phyloP scores from a whole-genome alignment of 2,888 invertebrate species.

The Eupelmus urozonus region DNA sequence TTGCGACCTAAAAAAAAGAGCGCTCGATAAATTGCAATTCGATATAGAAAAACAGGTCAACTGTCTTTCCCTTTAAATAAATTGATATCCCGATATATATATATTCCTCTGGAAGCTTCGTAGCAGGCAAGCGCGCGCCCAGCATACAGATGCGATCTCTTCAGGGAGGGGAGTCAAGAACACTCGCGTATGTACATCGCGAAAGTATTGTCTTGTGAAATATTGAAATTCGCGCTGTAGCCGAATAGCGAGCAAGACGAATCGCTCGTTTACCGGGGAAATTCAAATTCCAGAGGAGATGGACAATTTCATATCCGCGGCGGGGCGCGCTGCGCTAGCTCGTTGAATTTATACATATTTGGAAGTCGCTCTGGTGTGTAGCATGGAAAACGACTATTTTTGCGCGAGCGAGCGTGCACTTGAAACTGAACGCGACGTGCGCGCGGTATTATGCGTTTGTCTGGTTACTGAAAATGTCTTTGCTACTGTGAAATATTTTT shows the following conservation, averaged over 20 bases:
- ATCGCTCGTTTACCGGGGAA: conserved; percentile 18
- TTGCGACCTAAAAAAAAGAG: background rate
- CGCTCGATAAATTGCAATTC: background rate
- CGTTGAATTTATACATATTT: conserved; percentile 40
- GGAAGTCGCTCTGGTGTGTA: background rate
- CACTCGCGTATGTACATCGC: conserved; percentile 14
- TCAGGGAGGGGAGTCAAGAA: too few species aligned
- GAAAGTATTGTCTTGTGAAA: conserved; percentile 49
- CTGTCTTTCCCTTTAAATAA: conserved; percentile 45
- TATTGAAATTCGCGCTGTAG: conserved; percentile 43
- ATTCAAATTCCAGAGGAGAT: conserved; percentile 34
- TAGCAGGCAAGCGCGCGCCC: background rate
- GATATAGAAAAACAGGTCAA: background rate
- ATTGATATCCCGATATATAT: conserved; percentile 50
- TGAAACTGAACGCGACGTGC: background rate
- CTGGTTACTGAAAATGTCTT: background rate
- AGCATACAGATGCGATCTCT: conserved; percentile 32
- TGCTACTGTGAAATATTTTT: too few species aligned
- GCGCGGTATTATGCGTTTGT: background rate
- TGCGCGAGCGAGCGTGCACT: background rate
- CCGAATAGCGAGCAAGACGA: background rate
- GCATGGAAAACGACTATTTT: conserved; percentile 25
- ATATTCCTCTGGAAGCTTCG: conserved; percentile 3
- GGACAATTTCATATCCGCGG: conserved; percentile 41
- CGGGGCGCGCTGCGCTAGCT: background rate